These are phyloP conservation scores for Paralichthys olivaceus DNA, from an alignment of 2,113 vertebrate species.

Conservation along the genomic window DNA sequence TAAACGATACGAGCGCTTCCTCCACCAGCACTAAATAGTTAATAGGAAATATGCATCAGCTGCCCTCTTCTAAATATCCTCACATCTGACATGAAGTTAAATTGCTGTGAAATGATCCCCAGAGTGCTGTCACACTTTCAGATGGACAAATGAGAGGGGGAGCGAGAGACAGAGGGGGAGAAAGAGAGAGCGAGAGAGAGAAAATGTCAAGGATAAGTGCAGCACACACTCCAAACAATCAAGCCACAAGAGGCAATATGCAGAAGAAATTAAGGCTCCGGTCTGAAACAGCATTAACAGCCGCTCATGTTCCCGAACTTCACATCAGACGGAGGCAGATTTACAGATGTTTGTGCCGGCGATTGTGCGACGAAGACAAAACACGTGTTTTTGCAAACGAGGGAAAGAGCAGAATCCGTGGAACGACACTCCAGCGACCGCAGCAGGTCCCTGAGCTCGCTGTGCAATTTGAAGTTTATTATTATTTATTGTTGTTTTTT, in stretches of 20 bases:
- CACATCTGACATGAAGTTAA: conserved; percentile 60
- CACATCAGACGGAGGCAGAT: background rate
- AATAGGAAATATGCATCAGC: conserved; percentile 32
- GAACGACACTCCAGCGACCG: background rate
- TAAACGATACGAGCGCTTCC: too few relatives aligned
- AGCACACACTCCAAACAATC: conserved; percentile 42
- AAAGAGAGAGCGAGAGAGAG: conserved; percentile 10
- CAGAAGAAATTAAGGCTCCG: conserved; percentile 26
- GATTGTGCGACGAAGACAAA: background rate
- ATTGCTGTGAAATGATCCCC: conserved; percentile 66
- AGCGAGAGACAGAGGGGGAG: background rate
- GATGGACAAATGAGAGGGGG: conserved; percentile 44
- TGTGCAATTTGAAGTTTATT: background rate
- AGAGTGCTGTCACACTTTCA: conserved; percentile 68
- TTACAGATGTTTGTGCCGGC: background rate
- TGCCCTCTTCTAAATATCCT: conserved; percentile 44
- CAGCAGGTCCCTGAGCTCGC: background rate
- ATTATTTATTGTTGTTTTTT: background rate
- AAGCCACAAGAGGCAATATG: conserved; percentile 27
- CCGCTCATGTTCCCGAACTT: conserved; percentile 8
- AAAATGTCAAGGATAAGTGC: conserved; percentile 58
- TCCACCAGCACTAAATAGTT: background rate
- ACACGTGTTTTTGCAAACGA: background rate
- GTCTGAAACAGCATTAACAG: conserved; percentile 12
- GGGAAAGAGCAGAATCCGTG: background rate